These are phyloP conservation scores for Carposina sasakii DNA, from an alignment of 1,140 invertebrate genomes.

Conservation along the genomic window DNA sequence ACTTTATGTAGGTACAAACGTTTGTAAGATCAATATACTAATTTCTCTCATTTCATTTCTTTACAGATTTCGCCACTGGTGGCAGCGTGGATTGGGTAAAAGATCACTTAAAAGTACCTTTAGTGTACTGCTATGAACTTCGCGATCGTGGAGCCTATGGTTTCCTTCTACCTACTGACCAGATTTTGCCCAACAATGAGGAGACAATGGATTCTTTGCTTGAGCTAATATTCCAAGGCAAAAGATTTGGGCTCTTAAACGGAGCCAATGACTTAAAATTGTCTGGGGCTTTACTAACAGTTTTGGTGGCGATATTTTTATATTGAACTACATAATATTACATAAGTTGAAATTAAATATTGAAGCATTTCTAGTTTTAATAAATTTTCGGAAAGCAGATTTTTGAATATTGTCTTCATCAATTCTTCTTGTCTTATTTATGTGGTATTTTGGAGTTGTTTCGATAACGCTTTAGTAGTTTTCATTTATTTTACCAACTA, in stretches of 20 bases:
- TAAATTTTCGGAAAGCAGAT: too few relatives aligned
- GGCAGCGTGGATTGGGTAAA: constrained; percentile 82
- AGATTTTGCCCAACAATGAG: constrained; percentile 81
- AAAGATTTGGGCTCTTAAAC: constrained; percentile 51
- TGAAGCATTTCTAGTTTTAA: too few relatives aligned
- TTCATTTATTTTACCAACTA: not conserved
- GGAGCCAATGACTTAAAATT: constrained; percentile 13
- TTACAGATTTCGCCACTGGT: constrained; percentile 74
- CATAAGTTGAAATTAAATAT: too few relatives aligned
- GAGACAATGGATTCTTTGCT: constrained; percentile 81
- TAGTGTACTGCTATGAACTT: constrained; percentile 77
- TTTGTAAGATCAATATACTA: too few relatives aligned
- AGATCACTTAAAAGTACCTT: constrained; percentile 73
- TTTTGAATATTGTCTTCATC: too few relatives aligned
- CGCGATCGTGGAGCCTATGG: constrained; percentile 82
- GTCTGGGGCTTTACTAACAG: constrained; percentile 1
- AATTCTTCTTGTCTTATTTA: too few relatives aligned
- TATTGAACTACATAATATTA: too few relatives aligned
- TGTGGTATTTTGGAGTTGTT: not conserved
- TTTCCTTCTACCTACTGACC: constrained; percentile 84
- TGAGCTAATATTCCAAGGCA: constrained; percentile 74
- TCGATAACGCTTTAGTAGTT: not conserved
- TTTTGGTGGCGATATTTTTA: too few relatives aligned
- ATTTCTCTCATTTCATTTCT: too few relatives aligned
- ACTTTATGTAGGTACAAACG: too few relatives aligned